Conservation (phyloP, 2,113 vertebrate genomes). For the Pseudolaguvia tuberculata region DNA sequence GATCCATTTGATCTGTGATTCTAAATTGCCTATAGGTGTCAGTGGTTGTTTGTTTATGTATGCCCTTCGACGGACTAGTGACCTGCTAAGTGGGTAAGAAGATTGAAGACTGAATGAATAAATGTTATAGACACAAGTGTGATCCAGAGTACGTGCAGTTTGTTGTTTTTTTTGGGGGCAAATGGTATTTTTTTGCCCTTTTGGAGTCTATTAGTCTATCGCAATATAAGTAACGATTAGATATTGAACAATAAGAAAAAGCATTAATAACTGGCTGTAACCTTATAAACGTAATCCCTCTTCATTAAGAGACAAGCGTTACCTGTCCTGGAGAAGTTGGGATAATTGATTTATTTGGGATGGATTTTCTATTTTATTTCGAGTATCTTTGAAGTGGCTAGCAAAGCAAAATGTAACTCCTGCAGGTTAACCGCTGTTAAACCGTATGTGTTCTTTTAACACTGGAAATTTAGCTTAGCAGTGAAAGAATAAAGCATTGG, state of each 20-base stretch:
- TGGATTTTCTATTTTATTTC: no score
- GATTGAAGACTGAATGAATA: no score
- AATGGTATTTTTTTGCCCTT: neutral
- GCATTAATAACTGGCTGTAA: constrained; percentile 1
- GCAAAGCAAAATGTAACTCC: constrained; percentile 16
- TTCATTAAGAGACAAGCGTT: constrained; percentile 15
- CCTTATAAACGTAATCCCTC: neutral
- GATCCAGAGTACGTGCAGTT: neutral
- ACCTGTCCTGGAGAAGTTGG: constrained; percentile 7
- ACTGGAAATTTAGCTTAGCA: constrained; percentile 20
- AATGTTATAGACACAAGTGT: no score
- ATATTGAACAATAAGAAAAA: neutral
- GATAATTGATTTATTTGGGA: constrained; percentile 9
- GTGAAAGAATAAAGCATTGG: constrained; percentile 34
- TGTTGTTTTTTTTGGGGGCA: neutral
- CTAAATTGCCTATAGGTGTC: no score
- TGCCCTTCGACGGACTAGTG: no score
- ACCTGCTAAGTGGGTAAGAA: no score
- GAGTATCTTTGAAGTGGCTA: neutral
- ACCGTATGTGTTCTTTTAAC: constrained; percentile 17
- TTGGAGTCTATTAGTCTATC: neutral
- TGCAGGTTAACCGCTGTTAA: neutral
- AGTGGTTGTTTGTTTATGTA: no score
- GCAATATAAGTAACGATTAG: neutral
- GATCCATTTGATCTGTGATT: no score